Conservation (phyloP, 2,113 vertebrate species). For the Daphoenositta chrysoptera region DNA sequence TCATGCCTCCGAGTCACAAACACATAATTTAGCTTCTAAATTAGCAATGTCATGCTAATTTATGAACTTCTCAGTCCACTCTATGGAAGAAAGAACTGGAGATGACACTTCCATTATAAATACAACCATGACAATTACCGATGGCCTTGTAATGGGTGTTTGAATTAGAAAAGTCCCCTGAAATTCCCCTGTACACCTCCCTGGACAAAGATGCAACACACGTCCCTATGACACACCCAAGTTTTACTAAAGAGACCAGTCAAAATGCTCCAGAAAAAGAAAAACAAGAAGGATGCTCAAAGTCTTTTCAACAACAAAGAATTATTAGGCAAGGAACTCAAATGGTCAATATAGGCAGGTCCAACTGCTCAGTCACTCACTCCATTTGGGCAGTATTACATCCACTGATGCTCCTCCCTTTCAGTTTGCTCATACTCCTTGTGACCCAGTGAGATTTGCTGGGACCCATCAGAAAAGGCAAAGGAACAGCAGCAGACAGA, state of each 20-base stretch:
- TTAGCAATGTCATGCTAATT: background rate
- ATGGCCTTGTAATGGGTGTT: rapidly evolving
- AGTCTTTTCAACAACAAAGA: background rate
- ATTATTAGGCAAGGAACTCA: background rate
- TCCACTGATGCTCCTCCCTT: background rate
- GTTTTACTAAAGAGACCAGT: background rate
- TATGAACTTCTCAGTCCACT: background rate
- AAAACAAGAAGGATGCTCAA: background rate
- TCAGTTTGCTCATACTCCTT: background rate
- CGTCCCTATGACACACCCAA: background rate
- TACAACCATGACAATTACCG: background rate
- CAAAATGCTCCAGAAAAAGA: background rate
- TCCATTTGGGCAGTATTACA: background rate
- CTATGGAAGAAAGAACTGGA: background rate
- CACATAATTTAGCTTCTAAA: background rate
- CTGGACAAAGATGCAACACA: background rate
- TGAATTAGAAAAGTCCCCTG: background rate
- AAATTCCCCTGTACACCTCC: background rate
- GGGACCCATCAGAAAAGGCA: background rate
- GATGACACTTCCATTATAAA: background rate
- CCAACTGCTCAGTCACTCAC: rapidly evolving
- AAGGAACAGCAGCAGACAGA: background rate
- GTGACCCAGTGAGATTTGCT: background rate
- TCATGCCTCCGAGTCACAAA: background rate
- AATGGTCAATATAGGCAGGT: background rate